Conservation (phyloP, 2,113 vertebrate species). For the Aptenodytes forsteri region DNA sequence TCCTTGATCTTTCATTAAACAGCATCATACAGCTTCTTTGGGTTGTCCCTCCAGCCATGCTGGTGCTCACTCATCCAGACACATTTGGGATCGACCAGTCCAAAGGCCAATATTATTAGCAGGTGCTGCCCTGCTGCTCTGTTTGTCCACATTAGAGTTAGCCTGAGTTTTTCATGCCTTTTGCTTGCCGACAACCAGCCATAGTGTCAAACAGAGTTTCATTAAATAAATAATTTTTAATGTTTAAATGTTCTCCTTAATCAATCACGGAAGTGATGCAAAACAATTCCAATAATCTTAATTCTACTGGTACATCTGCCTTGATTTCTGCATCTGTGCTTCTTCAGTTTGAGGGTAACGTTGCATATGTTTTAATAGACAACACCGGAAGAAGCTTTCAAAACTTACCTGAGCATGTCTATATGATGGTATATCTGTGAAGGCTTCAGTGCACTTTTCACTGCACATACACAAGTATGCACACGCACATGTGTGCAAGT, state of each 20-base stretch:
- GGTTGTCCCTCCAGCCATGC: background rate
- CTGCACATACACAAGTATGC: background rate
- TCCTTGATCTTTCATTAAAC: background rate
- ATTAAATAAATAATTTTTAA: background rate
- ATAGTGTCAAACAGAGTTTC: background rate
- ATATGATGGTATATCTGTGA: background rate
- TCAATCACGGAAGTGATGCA: background rate
- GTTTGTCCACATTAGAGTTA: background rate
- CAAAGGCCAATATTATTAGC: background rate
- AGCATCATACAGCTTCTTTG: background rate
- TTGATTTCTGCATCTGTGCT: background rate
- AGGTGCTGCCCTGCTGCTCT: background rate
- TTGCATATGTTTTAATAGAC: background rate
- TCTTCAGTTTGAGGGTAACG: background rate
- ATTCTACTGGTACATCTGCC: background rate
- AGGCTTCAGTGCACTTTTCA: background rate
- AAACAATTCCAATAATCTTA: background rate
- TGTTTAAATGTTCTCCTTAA: background rate
- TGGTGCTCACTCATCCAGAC: background rate
- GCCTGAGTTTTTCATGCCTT: background rate
- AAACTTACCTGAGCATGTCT: background rate
- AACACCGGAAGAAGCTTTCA: background rate
- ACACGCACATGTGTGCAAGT: background rate
- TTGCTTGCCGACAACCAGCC: background rate
- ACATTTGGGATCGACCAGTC: background rate